Conservation (phyloP, 2,113 vertebrate species). For the Elephas maximus region DNA sequence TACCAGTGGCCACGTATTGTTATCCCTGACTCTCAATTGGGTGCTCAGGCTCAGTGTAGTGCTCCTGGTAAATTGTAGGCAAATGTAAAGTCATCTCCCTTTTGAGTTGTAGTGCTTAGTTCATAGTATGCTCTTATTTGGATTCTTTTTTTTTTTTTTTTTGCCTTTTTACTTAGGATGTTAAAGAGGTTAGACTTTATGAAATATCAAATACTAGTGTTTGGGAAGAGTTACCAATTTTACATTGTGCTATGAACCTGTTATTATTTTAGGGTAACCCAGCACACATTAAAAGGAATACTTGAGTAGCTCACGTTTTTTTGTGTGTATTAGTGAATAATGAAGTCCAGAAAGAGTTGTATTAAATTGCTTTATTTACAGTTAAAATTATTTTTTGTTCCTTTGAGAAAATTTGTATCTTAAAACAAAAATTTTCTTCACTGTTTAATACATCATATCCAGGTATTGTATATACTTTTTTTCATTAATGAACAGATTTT, state of each 20-base stretch:
- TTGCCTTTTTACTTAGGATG: background rate
- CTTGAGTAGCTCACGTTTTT: constrained; percentile 29
- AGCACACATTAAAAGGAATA: background rate
- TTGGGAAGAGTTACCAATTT: constrained; percentile 39
- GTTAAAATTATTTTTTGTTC: constrained; percentile 71
- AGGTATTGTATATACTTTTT: constrained; percentile 83
- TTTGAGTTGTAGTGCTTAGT: constrained; percentile 13
- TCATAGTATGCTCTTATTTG: background rate
- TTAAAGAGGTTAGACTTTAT: background rate
- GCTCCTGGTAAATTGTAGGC: background rate
- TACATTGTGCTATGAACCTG: background rate
- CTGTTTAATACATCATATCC: constrained; percentile 78
- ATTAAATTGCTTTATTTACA: constrained; percentile 75
- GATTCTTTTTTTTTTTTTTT: constrained; percentile 26
- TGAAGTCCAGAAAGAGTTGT: constrained; percentile 54
- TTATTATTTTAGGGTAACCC: background rate
- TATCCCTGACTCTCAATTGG: background rate
- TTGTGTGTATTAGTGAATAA: constrained; percentile 18
- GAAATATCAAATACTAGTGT: constrained; percentile 3
- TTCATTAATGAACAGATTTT: constrained; percentile 73
- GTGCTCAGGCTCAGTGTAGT: background rate
- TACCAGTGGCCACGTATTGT: background rate
- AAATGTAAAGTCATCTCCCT: background rate
- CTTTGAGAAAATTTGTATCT: constrained; percentile 81
- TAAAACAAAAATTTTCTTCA: constrained; percentile 78